Base-by-base conservation (phyloP, 2,888 invertebrate genomes). In the Anoncus sp. region DNA sequence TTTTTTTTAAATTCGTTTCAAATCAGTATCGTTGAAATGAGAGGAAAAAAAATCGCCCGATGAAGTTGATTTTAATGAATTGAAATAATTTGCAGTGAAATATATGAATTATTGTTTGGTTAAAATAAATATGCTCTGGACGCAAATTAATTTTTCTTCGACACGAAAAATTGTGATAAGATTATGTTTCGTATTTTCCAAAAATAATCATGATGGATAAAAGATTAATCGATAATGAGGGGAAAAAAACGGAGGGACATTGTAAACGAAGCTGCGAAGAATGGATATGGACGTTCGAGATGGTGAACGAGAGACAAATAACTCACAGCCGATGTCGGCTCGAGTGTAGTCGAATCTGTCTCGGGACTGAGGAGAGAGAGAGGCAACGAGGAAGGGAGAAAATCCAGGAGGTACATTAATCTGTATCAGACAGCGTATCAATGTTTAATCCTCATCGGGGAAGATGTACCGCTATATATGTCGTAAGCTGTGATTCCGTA, bases 371-470 rank as follows among this genome's bases (percentile, higher is more conserved):
- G 55, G n/a, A n/a, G n/a, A n/a, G n/a, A n/a, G n/a, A n/a, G n/a
- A 51, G 31, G 9, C 45, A 47, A 18, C 16, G 22, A 24, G 31
- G 27, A 49, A 51, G 49, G 35, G 24, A 43, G 43, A 47, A 57
- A 65, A 24, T 69, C 74, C 76, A 70, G 79, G 75, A 82, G 80
- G 83, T 83, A 85, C 90, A 90, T 91, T 90, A 90, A 91, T 91
- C 90, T 89, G 88, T 90, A 90, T 90, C 90, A 90, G 76, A 72
- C 84, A 77, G 74, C 81, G 84, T 84, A 87, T 91, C 88, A 90
- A 91, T 91, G 88, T 90, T 91, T 90, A 90, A 91, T 89, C 88
- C 87, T 88, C 90, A 90, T 91, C 88, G 84, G 80, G n/a, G 84
- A 81, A 86, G 86, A 89, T 90, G 87, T 88, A 87, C 81, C 57